Evolutionary conservation across 2,888 invertebrate species (phyloP).

Genomic region (Cosmorhoe ocellata): DNA sequence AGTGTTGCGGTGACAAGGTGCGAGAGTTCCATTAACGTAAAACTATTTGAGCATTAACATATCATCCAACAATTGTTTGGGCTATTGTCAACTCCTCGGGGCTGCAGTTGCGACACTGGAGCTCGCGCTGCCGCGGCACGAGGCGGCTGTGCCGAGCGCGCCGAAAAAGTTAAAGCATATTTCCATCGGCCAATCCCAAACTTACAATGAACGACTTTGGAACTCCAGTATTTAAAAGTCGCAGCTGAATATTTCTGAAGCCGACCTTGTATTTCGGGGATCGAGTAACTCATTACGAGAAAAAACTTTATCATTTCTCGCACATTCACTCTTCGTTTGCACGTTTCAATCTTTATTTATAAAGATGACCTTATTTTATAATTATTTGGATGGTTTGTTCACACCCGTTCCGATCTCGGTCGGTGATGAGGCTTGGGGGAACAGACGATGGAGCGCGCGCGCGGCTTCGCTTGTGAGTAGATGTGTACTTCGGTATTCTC

Average conservation of each 20-base stretch:
- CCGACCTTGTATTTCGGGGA: conserved; percentile 25
- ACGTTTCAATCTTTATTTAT: conserved; percentile 4
- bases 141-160: conserved; percentile 19
- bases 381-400: too few relatives aligned
- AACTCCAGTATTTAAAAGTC: conserved; percentile 36
- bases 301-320: conserved; percentile 17
- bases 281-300: conserved; percentile 27
- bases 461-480: too few relatives aligned
- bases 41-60: too few relatives aligned
- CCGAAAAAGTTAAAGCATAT: conserved; percentile 28
- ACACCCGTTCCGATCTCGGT: too few relatives aligned
- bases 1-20: too few relatives aligned
- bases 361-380: too few relatives aligned
- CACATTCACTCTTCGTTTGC: conserved; percentile 3
- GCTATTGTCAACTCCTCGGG: too few relatives aligned
- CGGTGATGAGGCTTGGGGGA: too few relatives aligned
- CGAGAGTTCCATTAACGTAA: too few relatives aligned
- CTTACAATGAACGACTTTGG: conserved; percentile 31
- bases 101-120: conserved; percentile 5
- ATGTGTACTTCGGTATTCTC: too few relatives aligned
- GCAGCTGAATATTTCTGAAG: conserved; percentile 25
- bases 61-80: too few relatives aligned
- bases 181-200: conserved; percentile 33
- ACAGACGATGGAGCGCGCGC: too few relatives aligned
- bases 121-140: conserved; percentile 4